A percentile compares a stretch with the other conserved stretches of the same genome.
phyloP scores from a whole-genome alignment of 2,888 invertebrate genomes.

The Andrena dorsata region DNA sequence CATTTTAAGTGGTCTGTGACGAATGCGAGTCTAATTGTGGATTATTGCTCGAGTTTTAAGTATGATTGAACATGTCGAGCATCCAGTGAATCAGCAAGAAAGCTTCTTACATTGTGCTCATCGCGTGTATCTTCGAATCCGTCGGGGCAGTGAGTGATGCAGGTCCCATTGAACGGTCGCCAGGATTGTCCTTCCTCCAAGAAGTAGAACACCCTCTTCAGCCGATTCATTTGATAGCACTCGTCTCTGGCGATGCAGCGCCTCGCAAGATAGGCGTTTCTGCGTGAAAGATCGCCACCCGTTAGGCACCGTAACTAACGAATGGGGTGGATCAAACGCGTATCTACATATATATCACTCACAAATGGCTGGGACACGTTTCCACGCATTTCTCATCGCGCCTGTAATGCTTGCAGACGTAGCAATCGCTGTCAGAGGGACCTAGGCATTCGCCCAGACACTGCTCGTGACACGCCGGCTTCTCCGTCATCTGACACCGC shows the following conservation, averaged over 20 bases:
- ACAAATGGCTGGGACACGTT: constrained; percentile 90
- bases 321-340: not conserved
- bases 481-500: constrained; percentile 86
- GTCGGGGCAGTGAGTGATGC: constrained; percentile 89
- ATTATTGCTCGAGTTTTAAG: too few relatives aligned
- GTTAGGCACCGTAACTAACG: not conserved
- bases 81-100: constrained; percentile 2
- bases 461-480: constrained; percentile 89
- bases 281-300: constrained; percentile 71
- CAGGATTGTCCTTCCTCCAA: constrained; percentile 82
- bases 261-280: constrained; percentile 86
- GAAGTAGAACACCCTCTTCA: constrained; percentile 46
- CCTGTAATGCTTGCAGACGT: constrained; percentile 88
- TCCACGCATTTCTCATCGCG: constrained; percentile 87
- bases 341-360: constrained; percentile 79
- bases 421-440: constrained; percentile 86
- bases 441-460: constrained; percentile 93
- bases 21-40: too few relatives aligned
- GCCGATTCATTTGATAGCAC: constrained; percentile 86
- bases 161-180: constrained; percentile 88
- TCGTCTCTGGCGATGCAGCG: constrained; percentile 90
- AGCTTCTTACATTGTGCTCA: constrained; percentile 69
- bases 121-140: constrained; percentile 84
- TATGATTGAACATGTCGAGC: not conserved
- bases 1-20: too few relatives aligned